These are phyloP conservation scores for Anolis carolinensis DNA, from an alignment of 2,113 vertebrate species.

Conservation along the genomic window DNA sequence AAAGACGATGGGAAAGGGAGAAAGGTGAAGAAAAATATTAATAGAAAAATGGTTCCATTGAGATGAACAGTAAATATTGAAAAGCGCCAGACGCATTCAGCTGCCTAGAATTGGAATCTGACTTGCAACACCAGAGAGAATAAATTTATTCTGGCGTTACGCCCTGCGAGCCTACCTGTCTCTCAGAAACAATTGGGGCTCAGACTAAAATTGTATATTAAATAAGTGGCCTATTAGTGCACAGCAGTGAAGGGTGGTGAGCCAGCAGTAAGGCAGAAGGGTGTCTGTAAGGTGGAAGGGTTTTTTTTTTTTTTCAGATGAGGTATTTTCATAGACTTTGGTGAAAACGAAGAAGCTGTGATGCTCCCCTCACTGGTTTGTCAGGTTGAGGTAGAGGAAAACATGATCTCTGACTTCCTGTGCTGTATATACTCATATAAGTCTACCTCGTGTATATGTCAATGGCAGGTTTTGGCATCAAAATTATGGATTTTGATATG, in stretches of 20 bases:
- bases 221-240: background rate
- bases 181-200: constrained; percentile 31
- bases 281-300: background rate
- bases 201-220: background rate
- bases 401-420: background rate
- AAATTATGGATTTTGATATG: too few species aligned
- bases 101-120: background rate
- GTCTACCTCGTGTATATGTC: too few species aligned
- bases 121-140: background rate
- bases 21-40: constrained; percentile 30
- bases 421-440: too few species aligned
- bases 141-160: constrained; percentile 31
- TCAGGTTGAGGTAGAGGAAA: background rate
- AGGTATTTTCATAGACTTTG: background rate
- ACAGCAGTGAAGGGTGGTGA: background rate
- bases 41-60: background rate
- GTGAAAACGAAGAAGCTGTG: background rate
- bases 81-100: constrained; percentile 15
- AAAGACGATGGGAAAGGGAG: background rate
- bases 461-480: too few species aligned
- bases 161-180: background rate
- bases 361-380: background rate
- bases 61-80: constrained; percentile 24
- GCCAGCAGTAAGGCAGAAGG: background rate
- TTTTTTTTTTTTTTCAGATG: background rate